A percentile compares a stretch with the other conserved stretches of the same genome.
Evolutionary conservation across 2,113 vertebrate genomes (phyloP).

Genomic region (Rhea pennata): DNA sequence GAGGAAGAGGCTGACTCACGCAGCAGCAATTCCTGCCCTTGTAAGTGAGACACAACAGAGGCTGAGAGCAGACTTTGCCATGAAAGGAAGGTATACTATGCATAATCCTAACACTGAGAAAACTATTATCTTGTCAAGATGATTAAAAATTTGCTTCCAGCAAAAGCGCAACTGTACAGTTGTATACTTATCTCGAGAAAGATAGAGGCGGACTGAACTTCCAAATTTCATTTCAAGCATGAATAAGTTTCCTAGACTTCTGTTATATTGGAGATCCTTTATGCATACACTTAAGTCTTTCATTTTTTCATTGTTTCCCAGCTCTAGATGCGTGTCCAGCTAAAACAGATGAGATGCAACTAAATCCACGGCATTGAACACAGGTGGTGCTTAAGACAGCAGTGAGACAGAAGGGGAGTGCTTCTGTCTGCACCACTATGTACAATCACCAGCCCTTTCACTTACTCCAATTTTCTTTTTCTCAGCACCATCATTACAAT

Average conservation of each 20-base stretch:
- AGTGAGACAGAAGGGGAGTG: neutral
- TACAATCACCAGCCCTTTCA: neutral
- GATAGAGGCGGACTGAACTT: neutral
- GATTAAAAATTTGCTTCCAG: neutral
- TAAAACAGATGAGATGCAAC: neutral
- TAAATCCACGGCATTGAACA: neutral
- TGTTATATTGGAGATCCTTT: neutral
- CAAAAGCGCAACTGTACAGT: neutral
- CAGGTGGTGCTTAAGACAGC: neutral
- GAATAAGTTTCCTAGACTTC: neutral
- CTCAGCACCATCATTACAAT: neutral
- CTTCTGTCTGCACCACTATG: neutral
- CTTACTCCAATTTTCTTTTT: neutral
- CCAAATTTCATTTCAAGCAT: constrained; percentile 2
- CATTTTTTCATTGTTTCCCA: neutral
- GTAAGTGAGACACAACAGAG: neutral
- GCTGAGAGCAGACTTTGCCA: fast-evolving
- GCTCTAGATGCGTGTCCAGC: neutral
- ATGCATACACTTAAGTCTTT: neutral
- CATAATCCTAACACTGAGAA: neutral
- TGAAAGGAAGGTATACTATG: neutral
- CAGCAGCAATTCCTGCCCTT: neutral
- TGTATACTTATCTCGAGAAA: neutral
- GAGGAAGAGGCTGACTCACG: neutral
- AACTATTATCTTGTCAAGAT: constrained; percentile 1